phyloP scores from a whole-genome alignment of 2,888 invertebrate genomes.

The Nomada ferruginata region DNA sequence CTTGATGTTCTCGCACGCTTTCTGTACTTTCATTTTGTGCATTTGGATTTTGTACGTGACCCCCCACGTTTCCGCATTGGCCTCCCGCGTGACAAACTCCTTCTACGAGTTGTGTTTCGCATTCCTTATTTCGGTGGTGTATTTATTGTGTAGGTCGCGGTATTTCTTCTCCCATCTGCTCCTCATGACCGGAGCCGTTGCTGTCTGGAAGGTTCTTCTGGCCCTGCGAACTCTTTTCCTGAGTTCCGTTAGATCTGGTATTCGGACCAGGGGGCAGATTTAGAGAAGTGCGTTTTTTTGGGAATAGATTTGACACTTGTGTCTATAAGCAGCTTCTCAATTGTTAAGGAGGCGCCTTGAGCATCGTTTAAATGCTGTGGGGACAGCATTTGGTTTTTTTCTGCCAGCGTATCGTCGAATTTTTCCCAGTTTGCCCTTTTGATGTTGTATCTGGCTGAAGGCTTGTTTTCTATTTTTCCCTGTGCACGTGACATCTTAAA shows the following conservation, averaged over 20 bases:
- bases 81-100: background rate
- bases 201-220: background rate
- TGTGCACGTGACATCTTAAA: too few relatives aligned
- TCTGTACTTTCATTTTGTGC: background rate
- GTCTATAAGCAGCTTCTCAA: background rate
- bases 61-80: too few relatives aligned
- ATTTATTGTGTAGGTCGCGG: background rate
- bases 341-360: accelerated
- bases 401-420: too few relatives aligned
- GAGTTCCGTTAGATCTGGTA: background rate
- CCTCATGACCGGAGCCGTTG: accelerated
- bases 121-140: background rate
- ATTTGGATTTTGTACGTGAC: too few relatives aligned
- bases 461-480: too few relatives aligned
- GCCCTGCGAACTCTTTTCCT: background rate
- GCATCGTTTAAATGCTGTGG: background rate
- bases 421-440: background rate
- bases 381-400: background rate
- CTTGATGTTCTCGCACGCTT: background rate
- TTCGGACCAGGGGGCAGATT: slow-evolving; percentile 9
- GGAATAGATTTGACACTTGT: background rate
- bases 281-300: background rate
- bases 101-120: background rate
- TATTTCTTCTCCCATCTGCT: background rate
- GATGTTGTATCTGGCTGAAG: too few relatives aligned